Evolutionary conservation across 2,113 vertebrate genomes (phyloP).

Genomic region (Clarias macrocephalus): DNA sequence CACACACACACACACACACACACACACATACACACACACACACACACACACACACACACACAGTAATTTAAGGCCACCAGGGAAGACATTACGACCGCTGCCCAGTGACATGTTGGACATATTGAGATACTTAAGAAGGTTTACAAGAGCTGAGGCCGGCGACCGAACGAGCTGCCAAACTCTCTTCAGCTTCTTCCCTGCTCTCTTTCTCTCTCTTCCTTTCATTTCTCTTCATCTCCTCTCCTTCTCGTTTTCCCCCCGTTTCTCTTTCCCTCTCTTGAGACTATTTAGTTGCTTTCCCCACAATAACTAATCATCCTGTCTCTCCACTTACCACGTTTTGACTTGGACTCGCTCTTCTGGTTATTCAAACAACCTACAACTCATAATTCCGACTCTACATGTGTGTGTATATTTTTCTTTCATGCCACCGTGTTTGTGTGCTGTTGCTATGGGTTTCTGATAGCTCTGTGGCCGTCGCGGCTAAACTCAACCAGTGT

Average conservation of each 20-base stretch:
- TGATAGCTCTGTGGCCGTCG: conserved; percentile 18
- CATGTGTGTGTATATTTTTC: conserved; percentile 21
- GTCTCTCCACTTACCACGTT: conserved; percentile 17
- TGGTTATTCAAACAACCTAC: conserved; percentile 5
- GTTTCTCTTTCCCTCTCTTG: background rate
- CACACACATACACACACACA: background rate
- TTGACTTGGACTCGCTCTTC: background rate
- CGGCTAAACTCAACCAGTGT: conserved; percentile 20
- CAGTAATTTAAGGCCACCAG: conserved; percentile 35
- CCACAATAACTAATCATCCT: conserved; percentile 20
- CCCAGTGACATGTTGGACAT: conserved; percentile 43
- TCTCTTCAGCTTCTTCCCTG: background rate
- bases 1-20: too few relatives aligned
- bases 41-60: background rate
- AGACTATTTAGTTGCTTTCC: background rate
- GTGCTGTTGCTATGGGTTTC: conserved; percentile 35
- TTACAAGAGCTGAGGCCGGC: conserved; percentile 34
- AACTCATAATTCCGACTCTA: background rate
- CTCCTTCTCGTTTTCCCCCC: background rate
- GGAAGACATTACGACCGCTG: conserved; percentile 45
- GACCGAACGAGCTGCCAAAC: conserved; percentile 26
- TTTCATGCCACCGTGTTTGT: conserved; percentile 10
- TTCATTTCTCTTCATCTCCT: background rate
- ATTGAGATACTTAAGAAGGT: conserved; percentile 49
- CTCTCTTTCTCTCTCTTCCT: too few relatives aligned